Percentiles rank a stretch among this genome's conserved stretches.
These are phyloP conservation scores for Dorcus hopei DNA, from an alignment of 2,888 invertebrate genomes.

Conservation along the genomic window DNA sequence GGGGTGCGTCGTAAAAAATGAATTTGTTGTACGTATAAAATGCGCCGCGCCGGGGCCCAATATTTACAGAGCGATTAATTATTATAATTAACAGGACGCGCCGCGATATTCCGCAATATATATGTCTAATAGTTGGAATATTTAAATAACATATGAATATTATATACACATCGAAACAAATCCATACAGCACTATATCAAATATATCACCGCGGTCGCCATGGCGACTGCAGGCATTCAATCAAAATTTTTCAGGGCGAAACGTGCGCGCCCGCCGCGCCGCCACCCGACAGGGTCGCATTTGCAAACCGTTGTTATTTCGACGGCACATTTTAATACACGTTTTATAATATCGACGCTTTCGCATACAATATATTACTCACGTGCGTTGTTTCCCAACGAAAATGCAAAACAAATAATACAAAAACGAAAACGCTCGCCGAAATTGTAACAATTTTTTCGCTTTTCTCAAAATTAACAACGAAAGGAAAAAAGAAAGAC, in stretches of 20 bases:
- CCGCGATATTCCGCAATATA: slow-evolving; percentile 5
- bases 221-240: slow-evolving; percentile 22
- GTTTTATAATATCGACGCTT: not conserved
- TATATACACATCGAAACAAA: slow-evolving; percentile 3
- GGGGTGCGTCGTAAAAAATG: too few relatives aligned
- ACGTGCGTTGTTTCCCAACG: too few relatives aligned
- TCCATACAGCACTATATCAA: slow-evolving; percentile 7
- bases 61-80: slow-evolving; percentile 8
- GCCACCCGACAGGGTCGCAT: not conserved
- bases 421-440: too few relatives aligned
- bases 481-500: too few relatives aligned
- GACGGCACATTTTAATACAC: not conserved
- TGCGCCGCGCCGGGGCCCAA: not conserved
- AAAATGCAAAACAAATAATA: too few relatives aligned
- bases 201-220: slow-evolving; percentile 17
- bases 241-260: slow-evolving; percentile 16
- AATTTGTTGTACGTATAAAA: too few relatives aligned
- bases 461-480: too few relatives aligned
- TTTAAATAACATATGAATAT: not conserved
- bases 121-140: slow-evolving; percentile 3
- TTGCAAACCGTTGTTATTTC: not conserved
- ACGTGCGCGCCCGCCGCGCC: not conserved
- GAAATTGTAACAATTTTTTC: too few relatives aligned
- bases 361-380: too few relatives aligned
- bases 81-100: slow-evolving; percentile 9